Evolutionary conservation across 2,113 vertebrate species (phyloP), one percentile per base, ranked within the genome.

Genomic region (Pica pica): DNA sequence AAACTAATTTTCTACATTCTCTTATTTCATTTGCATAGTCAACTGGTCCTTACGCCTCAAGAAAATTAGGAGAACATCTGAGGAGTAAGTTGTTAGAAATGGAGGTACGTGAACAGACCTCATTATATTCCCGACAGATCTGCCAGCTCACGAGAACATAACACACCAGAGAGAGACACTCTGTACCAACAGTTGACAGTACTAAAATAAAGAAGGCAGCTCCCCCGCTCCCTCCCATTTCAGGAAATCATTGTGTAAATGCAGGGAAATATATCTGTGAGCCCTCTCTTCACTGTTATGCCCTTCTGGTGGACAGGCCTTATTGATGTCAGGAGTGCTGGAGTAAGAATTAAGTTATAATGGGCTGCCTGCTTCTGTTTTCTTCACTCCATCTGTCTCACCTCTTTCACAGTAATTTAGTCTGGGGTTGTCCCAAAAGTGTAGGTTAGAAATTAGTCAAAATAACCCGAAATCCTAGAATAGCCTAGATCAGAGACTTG

Each of bases 1-100:
- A 91, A 94, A 93, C 92, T 97, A 44, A 95, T 97, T 96, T 97
- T 96, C 95, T 95, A 60, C 88, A 80, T 93, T 96, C 83, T 94
- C 93, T 90, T 93, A 76, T 84, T 97, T 97, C 75, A 97, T 97
- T 97, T 97, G 95, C 96, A 97, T 96, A 96, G 92, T 96, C 95
- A 96, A 97, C 96, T 97, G 94, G 97, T 97, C 95, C 93, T 96
- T 96, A 95, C 2, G 90, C 96, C 93, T 96, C 94, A 95, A 96
- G 94, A 97, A 97, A 97, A 95, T 86, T 84, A 85, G 95, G 95
- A 93, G 59, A 96, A 94, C 88, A 96, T 97, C 93, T 94, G 94
- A 97, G 86, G 76, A 96, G 90, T 95, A 95, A 92, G 86, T 93
- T 93, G 94, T 96, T 95, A 95, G 95, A 95, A 97, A 96, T 69